Base-by-base conservation (phyloP, 2,797 vertebrate species). In the Lepidocolaptes lacrymiger region DNA sequence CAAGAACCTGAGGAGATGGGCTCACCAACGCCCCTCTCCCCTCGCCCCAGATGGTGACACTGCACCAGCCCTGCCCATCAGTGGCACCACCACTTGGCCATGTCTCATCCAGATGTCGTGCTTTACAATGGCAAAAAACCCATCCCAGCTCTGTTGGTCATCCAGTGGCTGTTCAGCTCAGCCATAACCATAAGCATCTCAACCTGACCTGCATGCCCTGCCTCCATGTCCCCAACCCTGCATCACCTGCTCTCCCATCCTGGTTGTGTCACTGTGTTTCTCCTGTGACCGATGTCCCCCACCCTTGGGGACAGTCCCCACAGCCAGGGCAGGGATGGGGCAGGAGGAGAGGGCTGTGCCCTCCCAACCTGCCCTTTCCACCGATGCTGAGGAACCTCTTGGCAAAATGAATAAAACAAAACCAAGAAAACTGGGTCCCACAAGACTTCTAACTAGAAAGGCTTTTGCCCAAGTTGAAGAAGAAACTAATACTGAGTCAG, bases 321-420 rank as follows among this genome's bases (percentile, higher is more conserved):
- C 51, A 89, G 34, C 49, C 69, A 75, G 79, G 30, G 54, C 39
- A 79, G 59, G 32, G 30, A 41, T 43, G 49, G 23, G 54, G 51
- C 32, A 81, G 26, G 19, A 61, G 85, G 37, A 87, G 39, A 46
- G 12, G 51, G 24, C 22, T 34, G 28, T 13, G 32, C 39, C 27
- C 59, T 83, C n/a, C 58, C 85, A 49, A 21, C 23, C 37, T 46
- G 46, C 73, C 72, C 32, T 21, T 66, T 37, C 79, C 64, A 61
- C 28, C 7, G 2, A 5, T 51, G 76, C 87, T 52, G 75, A 96
- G 85, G 80, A 96, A 96, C 72, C 73, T 96, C 95, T 91, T 81
- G 77, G 88, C 68, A 78, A 97, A 96, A 93, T 48, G 46, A 97
- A 92, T 32, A 68, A 93, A 97, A 94, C 36, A 91, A 92, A 97